phyloP scores from a whole-genome alignment of 2,113 vertebrate genomes.

The Pavo muticus region DNA sequence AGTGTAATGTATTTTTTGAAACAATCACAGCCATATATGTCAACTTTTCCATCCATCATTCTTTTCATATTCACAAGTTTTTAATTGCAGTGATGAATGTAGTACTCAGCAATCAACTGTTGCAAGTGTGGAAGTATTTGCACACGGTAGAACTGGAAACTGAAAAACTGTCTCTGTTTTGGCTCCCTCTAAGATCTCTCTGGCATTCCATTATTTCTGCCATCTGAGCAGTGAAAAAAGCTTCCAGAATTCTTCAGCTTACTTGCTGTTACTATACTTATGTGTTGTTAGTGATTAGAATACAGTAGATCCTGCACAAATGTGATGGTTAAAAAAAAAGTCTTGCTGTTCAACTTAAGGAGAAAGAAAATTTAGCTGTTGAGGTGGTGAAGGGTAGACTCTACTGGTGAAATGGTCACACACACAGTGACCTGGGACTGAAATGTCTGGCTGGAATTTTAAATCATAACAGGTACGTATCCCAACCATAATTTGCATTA shows the following conservation, averaged over 20 bases:
- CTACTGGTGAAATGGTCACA: background rate
- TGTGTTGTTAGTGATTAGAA: background rate
- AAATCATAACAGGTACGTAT: background rate
- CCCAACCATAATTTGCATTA: background rate
- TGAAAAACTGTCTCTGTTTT: background rate
- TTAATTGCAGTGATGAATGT: background rate
- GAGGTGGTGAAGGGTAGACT: background rate
- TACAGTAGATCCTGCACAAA: background rate
- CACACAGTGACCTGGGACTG: background rate
- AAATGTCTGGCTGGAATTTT: background rate
- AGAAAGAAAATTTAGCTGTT: background rate
- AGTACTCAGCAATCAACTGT: background rate
- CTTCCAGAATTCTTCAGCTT: background rate
- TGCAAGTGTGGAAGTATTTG: background rate
- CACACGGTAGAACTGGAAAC: background rate
- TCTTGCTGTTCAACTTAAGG: background rate
- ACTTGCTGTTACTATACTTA: background rate
- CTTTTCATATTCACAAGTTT: background rate
- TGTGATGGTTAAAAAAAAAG: background rate
- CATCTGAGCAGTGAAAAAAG: background rate
- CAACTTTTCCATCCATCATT: background rate
- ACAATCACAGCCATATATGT: background rate
- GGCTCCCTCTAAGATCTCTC: background rate
- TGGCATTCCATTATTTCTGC: background rate
- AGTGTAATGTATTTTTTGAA: background rate